A percentile compares a stretch with the other conserved stretches of the same genome.
Evolutionary conservation across 2,113 vertebrate species (phyloP).

Genomic region (Anhinga anhinga): DNA sequence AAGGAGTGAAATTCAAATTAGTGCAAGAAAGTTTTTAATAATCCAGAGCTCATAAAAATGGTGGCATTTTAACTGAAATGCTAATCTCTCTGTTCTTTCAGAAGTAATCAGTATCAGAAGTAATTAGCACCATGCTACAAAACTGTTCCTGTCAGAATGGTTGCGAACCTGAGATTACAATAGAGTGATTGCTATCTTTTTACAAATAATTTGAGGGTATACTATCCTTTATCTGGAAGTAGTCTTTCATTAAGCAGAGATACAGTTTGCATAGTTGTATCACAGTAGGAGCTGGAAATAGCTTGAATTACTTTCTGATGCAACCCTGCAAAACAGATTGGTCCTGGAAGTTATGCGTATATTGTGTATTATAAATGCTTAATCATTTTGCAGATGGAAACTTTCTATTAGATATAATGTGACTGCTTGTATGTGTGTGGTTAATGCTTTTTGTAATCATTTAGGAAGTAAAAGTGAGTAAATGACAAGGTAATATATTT

Average conservation of each 20-base stretch:
- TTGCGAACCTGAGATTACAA: not conserved
- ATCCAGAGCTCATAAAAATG: not conserved
- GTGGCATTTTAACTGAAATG: not conserved
- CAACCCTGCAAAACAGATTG: not conserved
- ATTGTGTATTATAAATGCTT: not conserved
- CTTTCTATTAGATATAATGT: not conserved
- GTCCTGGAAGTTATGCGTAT: not conserved
- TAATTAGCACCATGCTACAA: not conserved
- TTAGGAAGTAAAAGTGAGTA: not conserved
- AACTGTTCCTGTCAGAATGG: not conserved
- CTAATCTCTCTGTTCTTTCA: not conserved
- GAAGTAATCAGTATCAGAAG: not conserved
- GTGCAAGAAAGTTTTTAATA: not conserved
- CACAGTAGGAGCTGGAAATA: not conserved
- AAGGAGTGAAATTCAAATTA: not conserved
- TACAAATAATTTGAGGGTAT: not conserved
- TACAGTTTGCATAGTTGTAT: not conserved
- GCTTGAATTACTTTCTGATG: not conserved
- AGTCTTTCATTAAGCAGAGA: not conserved
- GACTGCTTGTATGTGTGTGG: not conserved
- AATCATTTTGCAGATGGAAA: not conserved
- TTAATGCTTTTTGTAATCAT: fast-evolving
- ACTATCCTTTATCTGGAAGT: not conserved
- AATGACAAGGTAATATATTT: not conserved
- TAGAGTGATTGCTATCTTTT: not conserved